These are phyloP conservation scores for Asobara japonica DNA, from an alignment of 1,140 invertebrate genomes.

Conservation along the genomic window DNA sequence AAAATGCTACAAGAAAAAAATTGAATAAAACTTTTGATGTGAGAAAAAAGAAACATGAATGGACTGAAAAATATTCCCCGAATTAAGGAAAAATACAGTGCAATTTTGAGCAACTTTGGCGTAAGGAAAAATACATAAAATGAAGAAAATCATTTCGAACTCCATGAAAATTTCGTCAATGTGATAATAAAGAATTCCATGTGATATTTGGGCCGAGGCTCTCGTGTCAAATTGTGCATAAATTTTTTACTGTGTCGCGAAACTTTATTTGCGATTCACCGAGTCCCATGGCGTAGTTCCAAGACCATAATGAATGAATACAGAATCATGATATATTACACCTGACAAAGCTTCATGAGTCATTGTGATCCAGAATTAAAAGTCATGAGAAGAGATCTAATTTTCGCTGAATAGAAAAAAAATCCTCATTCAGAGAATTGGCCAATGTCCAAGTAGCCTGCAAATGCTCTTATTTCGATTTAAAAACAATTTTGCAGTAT, in stretches of 20 bases:
- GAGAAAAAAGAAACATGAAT: no score
- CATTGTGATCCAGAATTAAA: not conserved
- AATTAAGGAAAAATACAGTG: no score
- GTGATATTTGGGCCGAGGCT: conserved; percentile 40
- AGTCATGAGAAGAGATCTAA: not conserved
- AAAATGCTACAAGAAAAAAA: not conserved
- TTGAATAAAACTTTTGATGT: not conserved
- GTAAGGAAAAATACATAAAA: no score
- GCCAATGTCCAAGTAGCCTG: not conserved
- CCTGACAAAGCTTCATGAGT: not conserved
- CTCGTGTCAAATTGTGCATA: conserved; percentile 32
- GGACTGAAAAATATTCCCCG: no score
- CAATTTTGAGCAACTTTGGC: no score
- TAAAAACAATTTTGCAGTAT: not conserved
- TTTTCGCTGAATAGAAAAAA: not conserved
- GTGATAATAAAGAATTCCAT: conserved; percentile 10
- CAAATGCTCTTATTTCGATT: not conserved
- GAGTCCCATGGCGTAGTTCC: conserved; percentile 29
- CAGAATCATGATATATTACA: conserved; percentile 1
- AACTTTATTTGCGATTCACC: conserved; percentile 30
- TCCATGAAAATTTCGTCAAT: no score
- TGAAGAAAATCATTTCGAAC: no score
- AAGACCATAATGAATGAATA: conserved; percentile 41
- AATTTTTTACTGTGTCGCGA: conserved; percentile 15
- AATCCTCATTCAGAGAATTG: conserved; percentile 7